Conservation (phyloP, 2,888 invertebrate species). For the Tetragonula carbonaria region DNA sequence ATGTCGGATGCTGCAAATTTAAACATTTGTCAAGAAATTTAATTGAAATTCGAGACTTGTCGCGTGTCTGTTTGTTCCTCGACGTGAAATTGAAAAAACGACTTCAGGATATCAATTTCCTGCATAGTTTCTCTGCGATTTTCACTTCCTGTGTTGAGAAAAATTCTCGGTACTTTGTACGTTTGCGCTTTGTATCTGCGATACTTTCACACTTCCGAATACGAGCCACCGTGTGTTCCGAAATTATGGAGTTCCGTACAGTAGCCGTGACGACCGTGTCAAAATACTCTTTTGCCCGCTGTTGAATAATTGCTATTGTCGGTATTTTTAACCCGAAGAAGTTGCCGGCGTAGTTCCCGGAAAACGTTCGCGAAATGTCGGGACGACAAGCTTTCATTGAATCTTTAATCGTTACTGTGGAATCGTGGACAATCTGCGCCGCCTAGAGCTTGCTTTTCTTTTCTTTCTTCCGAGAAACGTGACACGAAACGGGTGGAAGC, state of each 20-base stretch:
- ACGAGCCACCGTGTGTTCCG: conserved; percentile 31
- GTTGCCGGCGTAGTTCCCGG: conserved; percentile 24
- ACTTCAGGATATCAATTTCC: no score
- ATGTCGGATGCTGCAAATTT: background rate
- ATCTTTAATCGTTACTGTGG: conserved; percentile 14
- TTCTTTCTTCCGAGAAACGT: background rate
- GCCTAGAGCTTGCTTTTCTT: background rate
- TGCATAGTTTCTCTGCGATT: no score
- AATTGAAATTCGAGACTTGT: no score
- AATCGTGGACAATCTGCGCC: background rate
- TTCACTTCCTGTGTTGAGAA: background rate
- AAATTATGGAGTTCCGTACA: conserved; percentile 41
- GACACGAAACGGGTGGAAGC: background rate
- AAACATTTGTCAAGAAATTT: background rate
- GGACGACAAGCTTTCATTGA: conserved; percentile 39
- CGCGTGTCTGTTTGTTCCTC: no score
- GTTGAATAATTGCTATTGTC: conserved; percentile 48
- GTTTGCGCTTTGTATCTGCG: background rate
- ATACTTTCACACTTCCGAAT: background rate
- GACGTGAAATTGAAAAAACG: no score
- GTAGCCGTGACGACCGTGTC: conserved; percentile 47
- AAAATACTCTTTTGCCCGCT: conserved; percentile 51
- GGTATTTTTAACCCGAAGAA: conserved; percentile 41
- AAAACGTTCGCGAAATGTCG: conserved; percentile 58
- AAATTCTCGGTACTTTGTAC: background rate